Conservation (phyloP, 2,797 vertebrate genomes). For the Octomys mimax region DNA sequence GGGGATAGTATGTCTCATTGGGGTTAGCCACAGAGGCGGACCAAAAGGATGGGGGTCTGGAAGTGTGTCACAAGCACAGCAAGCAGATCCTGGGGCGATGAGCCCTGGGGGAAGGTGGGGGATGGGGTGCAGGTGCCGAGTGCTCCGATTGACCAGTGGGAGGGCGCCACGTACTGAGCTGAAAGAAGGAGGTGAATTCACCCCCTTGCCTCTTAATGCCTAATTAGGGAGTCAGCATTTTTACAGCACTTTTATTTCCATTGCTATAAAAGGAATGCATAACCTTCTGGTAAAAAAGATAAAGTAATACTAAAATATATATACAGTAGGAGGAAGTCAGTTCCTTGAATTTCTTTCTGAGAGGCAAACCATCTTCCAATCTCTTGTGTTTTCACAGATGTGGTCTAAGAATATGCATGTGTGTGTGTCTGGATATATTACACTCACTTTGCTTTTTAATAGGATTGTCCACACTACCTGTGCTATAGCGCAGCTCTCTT, state of each 20-base stretch:
- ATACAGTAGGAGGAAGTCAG: background rate
- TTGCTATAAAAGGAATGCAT: constrained; percentile 47
- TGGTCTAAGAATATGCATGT: background rate
- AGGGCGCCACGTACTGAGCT: background rate
- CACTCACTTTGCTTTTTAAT: constrained; percentile 13
- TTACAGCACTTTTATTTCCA: constrained; percentile 45
- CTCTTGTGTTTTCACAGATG: constrained; percentile 30
- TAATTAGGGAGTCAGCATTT: constrained; percentile 30
- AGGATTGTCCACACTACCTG: background rate
- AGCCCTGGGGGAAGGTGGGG: background rate
- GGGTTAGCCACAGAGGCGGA: background rate
- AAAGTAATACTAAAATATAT: constrained; percentile 43
- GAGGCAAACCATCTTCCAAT: background rate
- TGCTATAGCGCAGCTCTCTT: background rate
- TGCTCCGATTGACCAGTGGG: background rate
- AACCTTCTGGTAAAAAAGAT: constrained; percentile 12
- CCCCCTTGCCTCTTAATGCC: background rate
- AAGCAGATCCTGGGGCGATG: background rate
- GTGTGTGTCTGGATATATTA: background rate
- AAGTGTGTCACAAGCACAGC: background rate
- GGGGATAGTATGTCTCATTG: background rate
- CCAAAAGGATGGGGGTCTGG: background rate
- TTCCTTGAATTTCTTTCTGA: constrained; percentile 36
- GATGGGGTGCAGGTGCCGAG: background rate
- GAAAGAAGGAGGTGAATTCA: background rate